A percentile compares a stretch with the other conserved stretches of the same genome.
Evolutionary conservation across 2,888 invertebrate genomes (phyloP).

Genomic region (Tenthredo mesomela): DNA sequence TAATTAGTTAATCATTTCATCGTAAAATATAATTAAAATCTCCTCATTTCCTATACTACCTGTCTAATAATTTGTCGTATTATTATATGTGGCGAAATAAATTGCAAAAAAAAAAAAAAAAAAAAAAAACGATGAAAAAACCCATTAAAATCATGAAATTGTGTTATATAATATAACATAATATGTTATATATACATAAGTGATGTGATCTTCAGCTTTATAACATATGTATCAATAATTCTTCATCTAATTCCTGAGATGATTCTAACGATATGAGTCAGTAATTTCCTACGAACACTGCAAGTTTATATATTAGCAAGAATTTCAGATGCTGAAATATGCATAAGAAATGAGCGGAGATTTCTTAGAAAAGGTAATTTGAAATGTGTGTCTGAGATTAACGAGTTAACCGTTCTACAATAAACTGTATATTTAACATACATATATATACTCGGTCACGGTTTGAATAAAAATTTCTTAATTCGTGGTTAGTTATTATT

Average conservation of each 20-base stretch:
- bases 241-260: not conserved
- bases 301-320: not conserved
- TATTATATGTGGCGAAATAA: not conserved
- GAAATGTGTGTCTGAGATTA: not conserved
- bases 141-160: slow-evolving; percentile 10
- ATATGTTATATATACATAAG: not conserved
- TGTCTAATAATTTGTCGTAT: not conserved
- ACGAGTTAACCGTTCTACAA: not conserved
- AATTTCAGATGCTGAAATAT: not conserved
- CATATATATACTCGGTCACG: not conserved
- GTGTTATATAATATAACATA: not conserved
- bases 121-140: not conserved
- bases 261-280: not conserved
- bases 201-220: not conserved
- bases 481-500: not conserved
- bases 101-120: too few species aligned
- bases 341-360: not conserved
- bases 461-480: not conserved
- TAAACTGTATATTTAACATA: not conserved
- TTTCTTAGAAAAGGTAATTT: not conserved
- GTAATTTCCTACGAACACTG: not conserved
- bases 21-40: not conserved
- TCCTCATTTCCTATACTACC: not conserved
- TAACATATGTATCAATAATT: not conserved
- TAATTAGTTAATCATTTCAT: not conserved